Conservation (phyloP, 2,797 vertebrate genomes). For the Poeciliopsis paucimaculata region DNA sequence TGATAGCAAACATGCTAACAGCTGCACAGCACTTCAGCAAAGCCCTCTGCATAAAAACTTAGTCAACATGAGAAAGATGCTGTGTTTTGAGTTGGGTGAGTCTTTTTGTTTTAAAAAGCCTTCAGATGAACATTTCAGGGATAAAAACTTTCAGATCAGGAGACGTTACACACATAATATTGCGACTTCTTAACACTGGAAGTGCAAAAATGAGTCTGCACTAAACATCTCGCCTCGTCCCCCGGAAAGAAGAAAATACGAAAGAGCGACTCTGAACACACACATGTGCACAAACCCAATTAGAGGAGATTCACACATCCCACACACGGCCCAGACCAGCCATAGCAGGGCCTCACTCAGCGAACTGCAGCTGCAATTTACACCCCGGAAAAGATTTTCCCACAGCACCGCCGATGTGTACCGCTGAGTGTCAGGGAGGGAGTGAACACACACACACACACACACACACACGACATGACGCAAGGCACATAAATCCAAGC, state of each 20-base stretch:
- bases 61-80: background rate
- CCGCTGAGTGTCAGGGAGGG: background rate
- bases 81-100: background rate
- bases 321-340: constrained; percentile 56
- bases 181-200: background rate
- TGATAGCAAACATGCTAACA: background rate
- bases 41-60: background rate
- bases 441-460: background rate
- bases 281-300: constrained; percentile 59
- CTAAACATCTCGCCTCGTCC: constrained; percentile 19
- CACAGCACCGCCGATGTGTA: constrained; percentile 19
- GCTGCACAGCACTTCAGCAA: background rate
- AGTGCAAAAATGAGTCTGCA: constrained; percentile 21
- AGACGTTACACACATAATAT: constrained; percentile 18
- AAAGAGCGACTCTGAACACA: constrained; percentile 35
- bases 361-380: constrained; percentile 54
- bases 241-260: constrained; percentile 13
- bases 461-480: background rate
- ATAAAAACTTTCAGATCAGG: background rate
- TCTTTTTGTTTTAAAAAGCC: too few species aligned
- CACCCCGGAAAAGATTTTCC: constrained; percentile 38
- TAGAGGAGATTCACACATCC: constrained; percentile 69
- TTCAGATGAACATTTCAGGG: background rate
- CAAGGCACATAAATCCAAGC: constrained; percentile 10
- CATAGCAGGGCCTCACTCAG: constrained; percentile 48